Evolutionary conservation across 2,888 invertebrate genomes (phyloP), one percentile per base, ranked within the genome.

Genomic region (Tipula lateralis): DNA sequence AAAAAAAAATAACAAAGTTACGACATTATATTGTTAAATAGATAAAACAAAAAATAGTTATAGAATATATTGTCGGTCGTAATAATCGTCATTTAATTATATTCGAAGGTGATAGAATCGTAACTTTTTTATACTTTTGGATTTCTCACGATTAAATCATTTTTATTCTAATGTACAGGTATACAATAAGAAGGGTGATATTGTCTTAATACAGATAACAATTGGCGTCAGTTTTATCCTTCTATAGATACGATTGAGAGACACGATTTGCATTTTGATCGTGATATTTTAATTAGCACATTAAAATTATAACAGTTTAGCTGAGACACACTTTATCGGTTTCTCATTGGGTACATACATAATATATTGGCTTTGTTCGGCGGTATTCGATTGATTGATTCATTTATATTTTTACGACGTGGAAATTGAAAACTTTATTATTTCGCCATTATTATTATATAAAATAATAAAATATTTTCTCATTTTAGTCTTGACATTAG

Each of bases 221-320:
- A n/a, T 16, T 2, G n/a, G 44, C n/a, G n/a, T 44, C 44, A 44
- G n/a, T 44, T 44, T n/a, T n/a, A 44, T n/a, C 12, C n/a, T n/a
- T 6, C 44, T 24, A 24, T 24, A 66, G 3, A 44, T n/a, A n/a
- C n/a, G 4, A n/a, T n/a, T n/a, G 7, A 39, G 0, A n/a, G 9
- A 24, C 66, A 12, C 19, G 24, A 24, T 66, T 66, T 66, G 66
- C 66, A 66, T 19, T 24, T 24, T 66, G 9, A 66, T 24, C 66
- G 24, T 66, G 66, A 66, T 2, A 24, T 66, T 66, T 24, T 66
- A 66, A 66, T 66, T 66, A 66, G 9, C 66, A 9, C 19, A 66
- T 66, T 66, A 66, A 66, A 66, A 24, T 66, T 66, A 66, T 66
- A 66, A 24, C 66, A 66, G 66, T 66, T 66, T 66, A 66, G 24